Percentiles rank a stretch among this genome's conserved stretches.
These are phyloP conservation scores for Argyrosomus japonicus DNA, from an alignment of 2,113 vertebrate genomes.

Conservation along the genomic window DNA sequence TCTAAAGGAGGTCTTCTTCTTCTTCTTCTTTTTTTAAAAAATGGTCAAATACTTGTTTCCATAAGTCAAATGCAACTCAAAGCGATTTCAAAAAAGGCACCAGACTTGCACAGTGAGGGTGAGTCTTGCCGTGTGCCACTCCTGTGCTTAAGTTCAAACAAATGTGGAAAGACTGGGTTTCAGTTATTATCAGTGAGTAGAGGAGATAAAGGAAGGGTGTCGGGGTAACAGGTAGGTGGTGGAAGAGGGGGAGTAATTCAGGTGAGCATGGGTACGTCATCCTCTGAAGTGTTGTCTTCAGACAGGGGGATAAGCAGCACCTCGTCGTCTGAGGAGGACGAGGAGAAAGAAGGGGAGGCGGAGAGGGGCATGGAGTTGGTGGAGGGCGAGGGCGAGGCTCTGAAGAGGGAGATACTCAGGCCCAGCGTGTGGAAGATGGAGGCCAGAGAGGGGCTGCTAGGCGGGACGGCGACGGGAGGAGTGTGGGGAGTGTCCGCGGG, in stretches of 20 bases:
- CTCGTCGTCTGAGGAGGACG: conserved; percentile 86
- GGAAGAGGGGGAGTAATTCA: conserved; percentile 65
- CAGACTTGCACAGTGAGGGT: conserved; percentile 76
- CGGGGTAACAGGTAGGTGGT: not conserved
- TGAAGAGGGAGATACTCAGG: conserved; percentile 78
- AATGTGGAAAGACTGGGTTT: conserved; percentile 62
- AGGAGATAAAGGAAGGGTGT: not conserved
- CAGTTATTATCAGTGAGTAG: conserved; percentile 35
- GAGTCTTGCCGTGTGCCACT: conserved; percentile 54
- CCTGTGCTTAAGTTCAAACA: conserved; percentile 76
- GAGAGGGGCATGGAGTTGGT: conserved; percentile 80
- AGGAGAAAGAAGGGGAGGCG: conserved; percentile 75
- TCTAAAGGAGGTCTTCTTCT: conserved; percentile 38
- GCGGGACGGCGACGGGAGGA: conserved; percentile 64
- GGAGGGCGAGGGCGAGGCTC: conserved; percentile 71
- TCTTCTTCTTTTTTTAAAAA: conserved; percentile 8
- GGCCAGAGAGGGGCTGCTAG: conserved; percentile 79
- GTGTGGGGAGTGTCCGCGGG: conserved; percentile 37
- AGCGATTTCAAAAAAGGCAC: conserved; percentile 80
- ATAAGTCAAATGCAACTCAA: conserved; percentile 59
- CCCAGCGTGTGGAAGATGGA: conserved; percentile 80
- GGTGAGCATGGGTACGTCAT: conserved; percentile 90
- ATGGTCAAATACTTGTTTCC: conserved; percentile 70
- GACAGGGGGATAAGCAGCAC: conserved; percentile 90
- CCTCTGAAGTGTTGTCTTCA: conserved; percentile 86